These are phyloP conservation scores for Drosophila recens DNA, from an alignment of 2,888 invertebrate genomes.

Conservation along the genomic window DNA sequence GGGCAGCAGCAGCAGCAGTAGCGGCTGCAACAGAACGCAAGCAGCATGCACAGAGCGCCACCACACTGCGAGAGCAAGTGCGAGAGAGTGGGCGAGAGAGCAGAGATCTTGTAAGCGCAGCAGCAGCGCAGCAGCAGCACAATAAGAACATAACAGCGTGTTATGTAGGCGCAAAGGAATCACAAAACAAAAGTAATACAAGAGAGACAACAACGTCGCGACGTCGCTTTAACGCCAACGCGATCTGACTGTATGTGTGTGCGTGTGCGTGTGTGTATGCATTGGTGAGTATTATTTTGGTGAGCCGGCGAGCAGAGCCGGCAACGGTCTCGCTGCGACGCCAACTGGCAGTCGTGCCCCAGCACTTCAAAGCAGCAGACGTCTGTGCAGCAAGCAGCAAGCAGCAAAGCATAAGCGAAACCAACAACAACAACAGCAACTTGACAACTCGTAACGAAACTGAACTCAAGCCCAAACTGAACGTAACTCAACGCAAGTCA, in stretches of 20 bases:
- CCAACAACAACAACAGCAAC: slow-evolving; percentile 20
- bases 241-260: slow-evolving; percentile 24
- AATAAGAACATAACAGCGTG: slow-evolving; percentile 26
- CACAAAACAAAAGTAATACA: slow-evolving; percentile 9
- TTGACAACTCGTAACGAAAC: neutral
- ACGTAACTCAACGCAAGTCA: slow-evolving; percentile 14
- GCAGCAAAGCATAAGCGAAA: slow-evolving; percentile 20
- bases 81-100: slow-evolving; percentile 3
- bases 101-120: slow-evolving; percentile 7
- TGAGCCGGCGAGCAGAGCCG: slow-evolving; percentile 53
- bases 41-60: slow-evolving; percentile 9
- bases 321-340: slow-evolving; percentile 53
- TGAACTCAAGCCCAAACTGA: slow-evolving; percentile 1
- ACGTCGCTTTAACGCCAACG: slow-evolving; percentile 40
- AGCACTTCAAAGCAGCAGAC: slow-evolving; percentile 67
- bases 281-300: slow-evolving; percentile 28
- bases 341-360: slow-evolving; percentile 71
- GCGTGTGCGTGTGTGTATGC: neutral
- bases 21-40: neutral
- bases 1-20: slow-evolving; percentile 2
- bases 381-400: slow-evolving; percentile 42
- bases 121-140: slow-evolving; percentile 15
- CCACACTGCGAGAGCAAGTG: slow-evolving; percentile 5
- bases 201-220: slow-evolving; percentile 19
- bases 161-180: slow-evolving; percentile 27